phyloP scores from a whole-genome alignment of 2,888 invertebrate genomes.

The Apotomis betuletana region DNA sequence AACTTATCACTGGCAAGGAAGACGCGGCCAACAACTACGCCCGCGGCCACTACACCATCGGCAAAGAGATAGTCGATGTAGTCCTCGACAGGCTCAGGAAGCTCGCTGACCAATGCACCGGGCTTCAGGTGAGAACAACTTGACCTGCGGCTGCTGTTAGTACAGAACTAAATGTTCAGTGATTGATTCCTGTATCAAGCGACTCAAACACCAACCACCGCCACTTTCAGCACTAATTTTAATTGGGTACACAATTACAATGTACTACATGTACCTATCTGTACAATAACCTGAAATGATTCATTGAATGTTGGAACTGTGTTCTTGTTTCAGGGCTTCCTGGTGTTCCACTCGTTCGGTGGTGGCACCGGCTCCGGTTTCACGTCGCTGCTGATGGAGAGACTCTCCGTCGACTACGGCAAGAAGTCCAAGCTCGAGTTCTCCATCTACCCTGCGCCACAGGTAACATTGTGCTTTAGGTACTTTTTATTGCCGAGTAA shows the following conservation, averaged over 20 bases:
- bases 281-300: too few relatives aligned
- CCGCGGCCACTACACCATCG: conserved; percentile 96
- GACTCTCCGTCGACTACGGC: conserved; percentile 95
- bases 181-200: too few relatives aligned
- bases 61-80: conserved; percentile 93
- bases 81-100: conserved; percentile 92
- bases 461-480: conserved; percentile 77
- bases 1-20: conserved; percentile 95
- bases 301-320: background rate
- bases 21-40: conserved; percentile 98
- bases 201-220: too few relatives aligned
- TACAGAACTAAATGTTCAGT: too few relatives aligned
- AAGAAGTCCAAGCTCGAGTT: conserved; percentile 97
- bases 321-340: conserved; percentile 86
- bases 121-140: conserved; percentile 84
- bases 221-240: too few relatives aligned
- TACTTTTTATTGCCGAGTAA: too few relatives aligned
- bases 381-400: conserved; percentile 95
- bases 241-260: too few relatives aligned
- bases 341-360: conserved; percentile 96
- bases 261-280: too few relatives aligned
- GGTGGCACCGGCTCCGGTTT: conserved; percentile 97
- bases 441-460: conserved; percentile 97
- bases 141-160: too few relatives aligned
- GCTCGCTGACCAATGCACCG: conserved; percentile 93